These are phyloP conservation scores for Bradypus variegatus DNA, from an alignment of 2,797 vertebrate genomes.

Conservation along the genomic window DNA sequence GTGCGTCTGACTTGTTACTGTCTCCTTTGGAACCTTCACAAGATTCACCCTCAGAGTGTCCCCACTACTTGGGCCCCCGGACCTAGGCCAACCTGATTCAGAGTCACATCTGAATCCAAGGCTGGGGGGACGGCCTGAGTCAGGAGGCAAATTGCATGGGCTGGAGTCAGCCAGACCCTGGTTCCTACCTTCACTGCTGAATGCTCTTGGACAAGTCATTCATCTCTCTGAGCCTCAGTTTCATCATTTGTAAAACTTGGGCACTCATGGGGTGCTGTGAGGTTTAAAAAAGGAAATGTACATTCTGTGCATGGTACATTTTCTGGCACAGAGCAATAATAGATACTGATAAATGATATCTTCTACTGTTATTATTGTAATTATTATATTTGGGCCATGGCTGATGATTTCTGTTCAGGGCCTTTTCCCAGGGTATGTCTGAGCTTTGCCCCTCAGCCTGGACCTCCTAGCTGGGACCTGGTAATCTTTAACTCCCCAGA, in stretches of 20 bases:
- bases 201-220: not conserved
- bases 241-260: not conserved
- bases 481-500: not conserved
- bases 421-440: not conserved
- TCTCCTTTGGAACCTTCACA: not conserved
- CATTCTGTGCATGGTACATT: not conserved
- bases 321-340: not conserved
- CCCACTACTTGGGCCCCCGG: not conserved
- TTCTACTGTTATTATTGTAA: not conserved
- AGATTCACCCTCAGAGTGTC: no score
- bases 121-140: not conserved
- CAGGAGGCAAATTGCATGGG: not conserved
- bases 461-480: not conserved
- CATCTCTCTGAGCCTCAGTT: not conserved
- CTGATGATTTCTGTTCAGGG: not conserved
- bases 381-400: not conserved
- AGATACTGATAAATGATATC: not conserved
- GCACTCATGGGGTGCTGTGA: not conserved
- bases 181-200: not conserved
- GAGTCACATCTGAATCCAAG: not conserved
- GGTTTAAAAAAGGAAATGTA: not conserved
- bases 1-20: not conserved
- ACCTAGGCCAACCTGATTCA: no score
- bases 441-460: not conserved
- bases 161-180: not conserved